Percentiles rank a stretch among this genome's conserved stretches.
phyloP scores from a whole-genome alignment of 1,140 invertebrate genomes.

The Hylaeus volcanicus region DNA sequence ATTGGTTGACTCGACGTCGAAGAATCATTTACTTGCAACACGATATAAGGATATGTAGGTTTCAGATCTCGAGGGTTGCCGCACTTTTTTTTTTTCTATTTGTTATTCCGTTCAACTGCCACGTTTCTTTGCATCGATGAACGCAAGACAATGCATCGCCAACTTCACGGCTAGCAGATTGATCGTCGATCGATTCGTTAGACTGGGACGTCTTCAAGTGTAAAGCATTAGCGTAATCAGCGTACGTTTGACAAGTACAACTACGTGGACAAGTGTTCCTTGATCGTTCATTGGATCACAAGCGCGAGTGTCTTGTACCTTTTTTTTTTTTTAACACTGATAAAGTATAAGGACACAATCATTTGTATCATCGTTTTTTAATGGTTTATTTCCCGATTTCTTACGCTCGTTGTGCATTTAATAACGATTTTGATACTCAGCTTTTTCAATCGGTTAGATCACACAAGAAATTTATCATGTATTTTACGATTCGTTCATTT shows the following conservation, averaged over 20 bases:
- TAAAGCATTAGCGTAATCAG: not conserved
- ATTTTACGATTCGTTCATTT: not conserved
- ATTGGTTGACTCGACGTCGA: too few relatives aligned
- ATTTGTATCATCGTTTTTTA: not conserved
- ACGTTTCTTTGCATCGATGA: conserved; percentile 19
- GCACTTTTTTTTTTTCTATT: conserved; percentile 6
- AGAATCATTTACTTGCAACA: too few relatives aligned
- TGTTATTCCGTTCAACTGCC: conserved; percentile 19
- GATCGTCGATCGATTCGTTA: conserved; percentile 51
- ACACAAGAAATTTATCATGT: not conserved
- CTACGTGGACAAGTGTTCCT: not conserved
- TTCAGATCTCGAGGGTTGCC: conserved; percentile 4
- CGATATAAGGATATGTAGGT: not conserved
- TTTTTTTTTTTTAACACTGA: not conserved
- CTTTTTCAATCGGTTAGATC: not conserved
- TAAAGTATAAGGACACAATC: not conserved
- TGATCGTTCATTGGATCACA: not conserved
- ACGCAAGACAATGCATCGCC: conserved; percentile 14
- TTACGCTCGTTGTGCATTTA: conserved; percentile 47
- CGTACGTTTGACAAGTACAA: not conserved
- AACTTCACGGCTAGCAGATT: conserved; percentile 24
- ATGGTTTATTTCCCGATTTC: not conserved
- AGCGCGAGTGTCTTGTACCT: not conserved
- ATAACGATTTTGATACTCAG: conserved; percentile 27
- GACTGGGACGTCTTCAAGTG: conserved; percentile 18